Percentiles rank a stretch among this genome's conserved stretches.
Evolutionary conservation across 2,888 invertebrate genomes (phyloP).

Genomic region (Acrocera orbiculus): DNA sequence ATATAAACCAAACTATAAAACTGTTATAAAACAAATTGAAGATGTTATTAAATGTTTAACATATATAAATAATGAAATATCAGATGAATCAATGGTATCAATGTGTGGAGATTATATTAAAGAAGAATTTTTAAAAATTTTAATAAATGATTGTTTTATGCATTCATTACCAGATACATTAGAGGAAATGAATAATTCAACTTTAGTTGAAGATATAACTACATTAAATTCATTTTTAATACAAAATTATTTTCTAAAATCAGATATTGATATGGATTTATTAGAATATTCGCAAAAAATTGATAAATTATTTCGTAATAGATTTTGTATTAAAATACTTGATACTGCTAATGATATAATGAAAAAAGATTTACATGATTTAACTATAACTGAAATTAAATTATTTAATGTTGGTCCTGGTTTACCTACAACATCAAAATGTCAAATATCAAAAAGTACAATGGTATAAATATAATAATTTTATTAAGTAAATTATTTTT

Average conservation of each 20-base stretch:
- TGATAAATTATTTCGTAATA: constrained; percentile 57
- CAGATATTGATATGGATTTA: constrained; percentile 38
- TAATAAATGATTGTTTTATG: constrained; percentile 56
- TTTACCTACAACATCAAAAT: constrained; percentile 16
- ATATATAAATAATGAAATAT: constrained; percentile 23
- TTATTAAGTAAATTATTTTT: background rate
- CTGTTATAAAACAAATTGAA: constrained; percentile 23
- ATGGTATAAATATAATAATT: constrained; percentile 23
- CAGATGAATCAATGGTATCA: constrained; percentile 22
- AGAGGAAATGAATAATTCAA: constrained; percentile 48
- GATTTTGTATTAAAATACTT: constrained; percentile 53
- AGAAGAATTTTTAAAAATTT: constrained; percentile 40
- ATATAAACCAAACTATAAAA: constrained; percentile 26
- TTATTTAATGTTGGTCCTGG: constrained; percentile 14
- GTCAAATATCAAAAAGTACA: constrained; percentile 29
- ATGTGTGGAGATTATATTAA: constrained; percentile 38
- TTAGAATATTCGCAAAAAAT: constrained; percentile 54
- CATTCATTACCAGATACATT: constrained; percentile 60
- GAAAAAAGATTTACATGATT: constrained; percentile 63
- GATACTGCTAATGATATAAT: constrained; percentile 52
- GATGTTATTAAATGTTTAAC: constrained; percentile 20
- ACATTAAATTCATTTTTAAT: constrained; percentile 46
- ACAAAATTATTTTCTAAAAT: constrained; percentile 36
- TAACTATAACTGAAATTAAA: constrained; percentile 37
- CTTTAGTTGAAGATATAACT: constrained; percentile 43